These are phyloP conservation scores for Cinara cedri DNA, from an alignment of 2,888 invertebrate species.

Conservation along the genomic window DNA sequence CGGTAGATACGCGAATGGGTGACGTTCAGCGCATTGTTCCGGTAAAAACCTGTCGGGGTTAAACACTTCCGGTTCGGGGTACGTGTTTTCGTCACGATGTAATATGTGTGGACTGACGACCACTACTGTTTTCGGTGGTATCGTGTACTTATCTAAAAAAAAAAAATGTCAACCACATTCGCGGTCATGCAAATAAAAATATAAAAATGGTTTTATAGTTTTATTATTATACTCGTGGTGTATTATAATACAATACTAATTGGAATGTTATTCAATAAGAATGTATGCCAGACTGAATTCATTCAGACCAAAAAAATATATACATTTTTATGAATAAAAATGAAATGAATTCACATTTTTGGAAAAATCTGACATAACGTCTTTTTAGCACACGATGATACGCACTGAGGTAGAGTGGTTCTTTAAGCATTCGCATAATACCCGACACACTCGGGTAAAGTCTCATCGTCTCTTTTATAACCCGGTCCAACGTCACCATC, in stretches of 20 bases:
- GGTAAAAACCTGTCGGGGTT: slow-evolving; percentile 52
- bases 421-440: slow-evolving; percentile 50
- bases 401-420: slow-evolving; percentile 33
- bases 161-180: no score
- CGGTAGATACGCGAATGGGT: slow-evolving; percentile 6
- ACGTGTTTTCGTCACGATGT: slow-evolving; percentile 42
- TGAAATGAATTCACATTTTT: no score
- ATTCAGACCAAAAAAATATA: no score
- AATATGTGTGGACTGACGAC: slow-evolving; percentile 22
- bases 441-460: slow-evolving; percentile 53
- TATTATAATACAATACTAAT: slow-evolving; percentile 12
- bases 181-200: background rate
- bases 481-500: slow-evolving; percentile 54
- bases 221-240: no score
- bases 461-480: slow-evolving; percentile 57
- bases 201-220: slow-evolving; percentile 1
- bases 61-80: slow-evolving; percentile 52
- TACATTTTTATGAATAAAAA: no score
- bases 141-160: no score
- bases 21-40: background rate
- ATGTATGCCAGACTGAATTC: no score
- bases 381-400: no score
- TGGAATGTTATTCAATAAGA: no score
- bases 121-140: no score
- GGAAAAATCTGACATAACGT: no score